These are phyloP conservation scores for Cottus gobio DNA, from an alignment of 2,113 vertebrate genomes.

Conservation along the genomic window DNA sequence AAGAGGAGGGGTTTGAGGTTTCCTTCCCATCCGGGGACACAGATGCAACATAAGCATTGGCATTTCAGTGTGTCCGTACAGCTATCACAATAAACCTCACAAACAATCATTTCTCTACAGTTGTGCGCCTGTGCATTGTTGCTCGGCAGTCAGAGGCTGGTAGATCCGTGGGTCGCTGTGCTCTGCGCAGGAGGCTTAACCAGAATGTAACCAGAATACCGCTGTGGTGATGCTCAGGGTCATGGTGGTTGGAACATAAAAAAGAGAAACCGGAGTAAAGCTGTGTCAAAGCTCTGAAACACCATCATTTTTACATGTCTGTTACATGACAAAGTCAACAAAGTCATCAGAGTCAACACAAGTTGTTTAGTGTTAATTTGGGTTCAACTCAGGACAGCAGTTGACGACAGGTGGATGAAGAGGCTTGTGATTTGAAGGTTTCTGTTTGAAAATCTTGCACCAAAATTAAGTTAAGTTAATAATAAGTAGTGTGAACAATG, in stretches of 20 bases:
- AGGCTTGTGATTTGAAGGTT: not conserved
- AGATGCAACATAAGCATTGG: conserved; percentile 31
- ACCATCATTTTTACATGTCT: not conserved
- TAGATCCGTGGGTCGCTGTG: conserved; percentile 21
- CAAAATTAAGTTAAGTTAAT: not conserved
- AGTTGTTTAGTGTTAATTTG: not conserved
- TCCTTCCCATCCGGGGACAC: conserved; percentile 57
- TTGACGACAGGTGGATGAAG: not conserved
- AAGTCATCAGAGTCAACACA: not conserved
- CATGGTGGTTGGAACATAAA: conserved; percentile 83
- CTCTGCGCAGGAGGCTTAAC: conserved; percentile 70
- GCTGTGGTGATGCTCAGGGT: conserved; percentile 84
- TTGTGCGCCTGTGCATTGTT: not conserved
- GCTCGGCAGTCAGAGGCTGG: conserved; percentile 9
- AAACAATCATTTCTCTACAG: not conserved
- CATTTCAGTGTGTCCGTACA: conserved; percentile 17
- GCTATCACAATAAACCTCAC: not conserved
- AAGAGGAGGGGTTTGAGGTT: conserved; percentile 69
- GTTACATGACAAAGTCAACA: not conserved
- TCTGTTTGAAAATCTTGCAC: not conserved
- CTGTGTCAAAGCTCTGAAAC: conserved; percentile 34
- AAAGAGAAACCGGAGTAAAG: conserved; percentile 62
- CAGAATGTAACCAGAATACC: conserved; percentile 87
- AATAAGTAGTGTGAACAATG: not conserved
- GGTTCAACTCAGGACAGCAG: not conserved